Base-by-base conservation (phyloP, 2,888 invertebrate species). In the Zygogramma bicolorata region DNA sequence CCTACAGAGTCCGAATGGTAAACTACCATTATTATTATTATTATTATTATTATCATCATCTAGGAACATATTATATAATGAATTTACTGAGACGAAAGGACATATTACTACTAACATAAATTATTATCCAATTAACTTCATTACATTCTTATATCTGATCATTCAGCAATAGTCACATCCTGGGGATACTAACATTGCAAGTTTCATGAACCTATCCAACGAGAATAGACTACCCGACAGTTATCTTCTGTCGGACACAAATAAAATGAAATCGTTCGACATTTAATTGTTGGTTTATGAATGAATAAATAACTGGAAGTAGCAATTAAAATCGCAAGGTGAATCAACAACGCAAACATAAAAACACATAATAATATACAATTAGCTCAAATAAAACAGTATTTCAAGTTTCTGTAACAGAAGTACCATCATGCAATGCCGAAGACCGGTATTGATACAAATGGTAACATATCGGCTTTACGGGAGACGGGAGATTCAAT, bases 331-430 rank as follows among this genome's bases (percentile, higher is more conserved):
- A 67, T 59, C 7, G 66, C 66, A 22, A 61, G 63, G 65, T 65
- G 66, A 70, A 73, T 65, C 65, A 65, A 66, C 70, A 70, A 70
- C 46, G 25, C 63, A 73, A 73, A 73, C 70, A 73, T 53, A 67
- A 70, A 69, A 73, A 70, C 29, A 49, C 46, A 15, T 73, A 73
- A 73, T 73, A 70, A 73, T 66, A 73, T 73, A 73, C 67, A 73
- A 73, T 73, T 73, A 73, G 59, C 53, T 61, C 66, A 69, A 61
- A 69, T 66, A 66, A 65, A 66, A 68, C 57, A 61, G 65, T 72
- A 72, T 69, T 72, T 72, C 65, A 65, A 65, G 68, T 69, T 73
- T 40, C 57, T 38, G 73, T 69, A 69, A 61, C 62, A 61, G 60
- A 22, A 68, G 60, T 71, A 66, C 34, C 42, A 42, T n/a, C 42